phyloP scores from a whole-genome alignment of 2,888 invertebrate genomes.

The Pseudolycoriella hygida region DNA sequence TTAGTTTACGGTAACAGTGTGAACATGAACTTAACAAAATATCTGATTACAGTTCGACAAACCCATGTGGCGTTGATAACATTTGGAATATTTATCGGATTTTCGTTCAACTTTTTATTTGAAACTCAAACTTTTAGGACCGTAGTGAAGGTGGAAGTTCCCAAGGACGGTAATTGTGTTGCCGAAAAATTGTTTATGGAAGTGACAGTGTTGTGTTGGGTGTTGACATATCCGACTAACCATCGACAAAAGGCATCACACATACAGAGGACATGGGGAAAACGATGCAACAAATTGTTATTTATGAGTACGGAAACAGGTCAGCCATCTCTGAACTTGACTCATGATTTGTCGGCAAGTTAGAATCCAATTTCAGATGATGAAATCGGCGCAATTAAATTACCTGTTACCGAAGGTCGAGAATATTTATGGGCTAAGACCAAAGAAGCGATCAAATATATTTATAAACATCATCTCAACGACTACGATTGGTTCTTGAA shows the following conservation, averaged over 20 bases:
- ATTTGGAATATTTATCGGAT: too few relatives aligned
- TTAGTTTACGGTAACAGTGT: too few relatives aligned
- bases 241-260: conserved; percentile 79
- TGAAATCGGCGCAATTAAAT: conserved; percentile 39
- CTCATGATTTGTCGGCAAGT: too few relatives aligned
- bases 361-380: too few relatives aligned
- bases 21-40: too few relatives aligned
- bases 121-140: too few relatives aligned
- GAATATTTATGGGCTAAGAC: conserved; percentile 94
- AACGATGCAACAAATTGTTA: conserved; percentile 68
- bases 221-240: conserved; percentile 87
- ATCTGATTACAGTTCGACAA: too few relatives aligned
- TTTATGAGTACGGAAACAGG: conserved; percentile 71
- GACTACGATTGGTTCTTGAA: conserved; percentile 95
- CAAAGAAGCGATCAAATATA: conserved; percentile 79
- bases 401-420: conserved; percentile 73
- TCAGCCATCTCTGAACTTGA: conserved; percentile 8
- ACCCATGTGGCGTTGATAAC: too few relatives aligned
- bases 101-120: too few relatives aligned
- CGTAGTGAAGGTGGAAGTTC: too few relatives aligned
- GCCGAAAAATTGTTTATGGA: conserved; percentile 54
- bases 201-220: conserved; percentile 86
- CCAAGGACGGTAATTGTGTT: too few relatives aligned
- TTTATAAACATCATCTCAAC: conserved; percentile 65
- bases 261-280: conserved; percentile 92